Conservation (phyloP, 2,888 invertebrate genomes). For the Nomada hirtipes region DNA sequence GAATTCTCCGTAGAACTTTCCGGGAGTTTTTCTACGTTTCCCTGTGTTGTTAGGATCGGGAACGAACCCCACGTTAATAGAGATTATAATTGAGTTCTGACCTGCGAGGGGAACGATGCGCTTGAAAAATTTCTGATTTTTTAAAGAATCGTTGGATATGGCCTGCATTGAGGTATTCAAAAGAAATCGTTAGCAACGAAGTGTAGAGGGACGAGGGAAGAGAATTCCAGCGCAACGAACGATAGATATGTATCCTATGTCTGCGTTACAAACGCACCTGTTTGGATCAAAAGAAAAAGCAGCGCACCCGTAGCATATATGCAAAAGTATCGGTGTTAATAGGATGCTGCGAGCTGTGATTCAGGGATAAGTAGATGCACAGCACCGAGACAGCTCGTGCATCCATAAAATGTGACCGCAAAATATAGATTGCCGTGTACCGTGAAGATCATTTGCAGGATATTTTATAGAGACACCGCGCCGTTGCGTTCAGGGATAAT, state of each 20-base stretch:
- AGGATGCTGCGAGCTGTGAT: background rate
- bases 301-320: background rate
- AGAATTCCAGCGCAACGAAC: background rate
- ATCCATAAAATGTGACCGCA: constrained; percentile 11
- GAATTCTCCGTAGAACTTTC: background rate
- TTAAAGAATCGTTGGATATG: background rate
- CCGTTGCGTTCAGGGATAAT: background rate
- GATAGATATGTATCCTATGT: background rate
- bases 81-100: constrained; percentile 8
- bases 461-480: background rate
- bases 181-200: background rate
- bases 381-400: background rate
- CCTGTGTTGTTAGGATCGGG: background rate
- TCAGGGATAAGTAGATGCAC: background rate
- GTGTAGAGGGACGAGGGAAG: background rate
- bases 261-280: background rate
- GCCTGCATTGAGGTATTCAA: background rate
- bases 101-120: background rate
- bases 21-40: background rate
- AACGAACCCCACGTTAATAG: constrained; percentile 13
- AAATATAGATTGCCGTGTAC: constrained; percentile 16
- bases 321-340: background rate
- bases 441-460: background rate
- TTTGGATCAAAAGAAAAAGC: background rate
- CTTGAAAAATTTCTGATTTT: constrained; percentile 2